Evolutionary conservation across 2,888 invertebrate genomes (phyloP).

Genomic region (Eupithecia exiguata): DNA sequence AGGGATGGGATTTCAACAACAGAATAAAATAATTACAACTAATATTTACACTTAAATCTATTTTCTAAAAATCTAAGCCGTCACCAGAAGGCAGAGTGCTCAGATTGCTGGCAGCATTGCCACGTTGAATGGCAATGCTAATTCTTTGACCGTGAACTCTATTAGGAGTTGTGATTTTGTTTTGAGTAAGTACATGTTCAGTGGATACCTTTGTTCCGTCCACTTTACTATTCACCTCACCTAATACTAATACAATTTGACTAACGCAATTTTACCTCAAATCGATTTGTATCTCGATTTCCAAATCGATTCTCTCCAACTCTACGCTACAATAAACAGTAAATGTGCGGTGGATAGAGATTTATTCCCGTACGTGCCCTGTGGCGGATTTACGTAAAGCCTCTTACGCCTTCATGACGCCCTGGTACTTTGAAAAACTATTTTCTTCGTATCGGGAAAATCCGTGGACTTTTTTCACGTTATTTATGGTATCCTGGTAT

Average conservation of each 20-base stretch:
- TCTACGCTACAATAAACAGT: slow-evolving; percentile 50
- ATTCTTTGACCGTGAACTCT: too few relatives aligned
- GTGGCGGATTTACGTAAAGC: slow-evolving; percentile 60
- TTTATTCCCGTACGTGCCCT: slow-evolving; percentile 59
- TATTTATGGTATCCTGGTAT: slow-evolving; percentile 31
- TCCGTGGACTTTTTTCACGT: slow-evolving; percentile 30
- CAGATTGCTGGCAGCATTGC: too few relatives aligned
- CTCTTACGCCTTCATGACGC: slow-evolving; percentile 59
- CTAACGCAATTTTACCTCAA: slow-evolving; percentile 12
- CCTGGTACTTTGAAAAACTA: slow-evolving; percentile 64
- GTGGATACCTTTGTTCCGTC: background rate
- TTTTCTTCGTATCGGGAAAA: slow-evolving; percentile 48
- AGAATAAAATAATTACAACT: too few relatives aligned
- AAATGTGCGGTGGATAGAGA: slow-evolving; percentile 51
- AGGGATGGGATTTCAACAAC: too few relatives aligned
- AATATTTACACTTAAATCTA: too few relatives aligned
- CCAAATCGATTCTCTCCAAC: slow-evolving; percentile 37
- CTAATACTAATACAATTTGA: background rate
- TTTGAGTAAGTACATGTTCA: background rate
- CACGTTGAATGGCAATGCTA: too few relatives aligned
- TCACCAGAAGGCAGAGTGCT: too few relatives aligned
- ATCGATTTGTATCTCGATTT: slow-evolving; percentile 14
- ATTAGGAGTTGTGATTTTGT: too few relatives aligned
- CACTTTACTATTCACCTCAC: background rate
- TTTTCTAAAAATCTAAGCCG: too few relatives aligned